Percentiles rank a stretch among this genome's conserved stretches.
These are phyloP conservation scores for Maconellicoccus hirsutus DNA, from an alignment of 1,140 invertebrate species.

Conservation along the genomic window DNA sequence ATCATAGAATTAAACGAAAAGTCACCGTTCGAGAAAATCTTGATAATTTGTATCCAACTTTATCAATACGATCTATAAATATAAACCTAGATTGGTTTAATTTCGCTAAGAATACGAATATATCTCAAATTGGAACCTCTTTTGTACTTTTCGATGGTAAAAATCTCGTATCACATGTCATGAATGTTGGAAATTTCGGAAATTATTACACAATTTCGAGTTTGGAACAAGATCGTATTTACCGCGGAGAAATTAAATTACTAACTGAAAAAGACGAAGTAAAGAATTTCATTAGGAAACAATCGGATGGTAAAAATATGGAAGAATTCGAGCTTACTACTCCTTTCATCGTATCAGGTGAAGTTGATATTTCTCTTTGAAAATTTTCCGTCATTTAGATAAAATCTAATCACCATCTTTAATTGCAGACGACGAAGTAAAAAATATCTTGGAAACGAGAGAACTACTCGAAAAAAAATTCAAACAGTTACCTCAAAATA, in stretches of 20 bases:
- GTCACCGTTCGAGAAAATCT: background rate
- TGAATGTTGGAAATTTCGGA: slow-evolving; percentile 7
- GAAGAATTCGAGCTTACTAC: slow-evolving; percentile 12
- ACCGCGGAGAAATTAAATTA: background rate
- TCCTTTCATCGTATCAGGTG: background rate
- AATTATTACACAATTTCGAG: slow-evolving; percentile 13
- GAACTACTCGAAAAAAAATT: background rate
- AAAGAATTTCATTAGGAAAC: slow-evolving; percentile 11
- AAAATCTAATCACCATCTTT: background rate
- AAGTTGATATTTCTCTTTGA: background rate
- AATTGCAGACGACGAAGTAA: slow-evolving; percentile 2
- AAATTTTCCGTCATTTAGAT: too few relatives aligned
- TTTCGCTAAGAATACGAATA: background rate
- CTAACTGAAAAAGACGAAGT: slow-evolving; percentile 14
- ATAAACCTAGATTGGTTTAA: slow-evolving; percentile 12
- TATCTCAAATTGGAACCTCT: background rate
- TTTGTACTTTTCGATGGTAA: background rate
- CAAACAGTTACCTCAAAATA: background rate
- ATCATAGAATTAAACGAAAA: background rate
- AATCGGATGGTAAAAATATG: background rate
- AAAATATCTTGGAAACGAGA: slow-evolving; percentile 11
- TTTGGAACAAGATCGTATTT: slow-evolving; percentile 13
- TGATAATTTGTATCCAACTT: background rate
- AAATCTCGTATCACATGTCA: background rate
- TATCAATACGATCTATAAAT: background rate